These are phyloP conservation scores for Eufriesea mexicana DNA, from an alignment of 1,140 invertebrate species.

Conservation along the genomic window DNA sequence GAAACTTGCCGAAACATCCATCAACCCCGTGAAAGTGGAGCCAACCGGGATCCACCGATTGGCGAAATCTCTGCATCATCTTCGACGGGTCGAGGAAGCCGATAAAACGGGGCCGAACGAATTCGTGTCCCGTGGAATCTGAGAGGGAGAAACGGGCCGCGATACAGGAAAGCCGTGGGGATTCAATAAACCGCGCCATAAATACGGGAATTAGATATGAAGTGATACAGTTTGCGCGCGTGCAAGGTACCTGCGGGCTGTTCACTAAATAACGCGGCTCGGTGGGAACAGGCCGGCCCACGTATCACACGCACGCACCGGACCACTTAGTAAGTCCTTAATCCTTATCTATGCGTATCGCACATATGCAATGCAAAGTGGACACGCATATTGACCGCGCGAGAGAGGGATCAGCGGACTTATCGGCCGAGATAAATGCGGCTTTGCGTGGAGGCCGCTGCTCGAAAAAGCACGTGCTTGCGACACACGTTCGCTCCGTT, in stretches of 20 bases:
- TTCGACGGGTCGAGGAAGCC: too few relatives aligned
- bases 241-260: constrained; percentile 48
- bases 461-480: constrained; percentile 33
- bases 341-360: constrained; percentile 73
- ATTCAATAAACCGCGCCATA: constrained; percentile 61
- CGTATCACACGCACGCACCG: constrained; percentile 40
- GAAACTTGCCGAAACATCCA: too few relatives aligned
- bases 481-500: neutral
- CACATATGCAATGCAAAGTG: constrained; percentile 66
- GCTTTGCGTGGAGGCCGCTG: constrained; percentile 34
- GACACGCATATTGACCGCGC: constrained; percentile 66
- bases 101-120: neutral
- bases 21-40: too few relatives aligned
- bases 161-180: neutral
- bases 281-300: constrained; percentile 45
- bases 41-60: too few relatives aligned
- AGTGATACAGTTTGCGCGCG: constrained; percentile 55
- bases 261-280: constrained; percentile 55
- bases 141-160: neutral
- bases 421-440: constrained; percentile 50
- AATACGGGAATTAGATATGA: constrained; percentile 64
- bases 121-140: neutral
- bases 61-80: neutral
- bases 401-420: constrained; percentile 53
- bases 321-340: constrained; percentile 72